Conservation (phyloP, 2,113 vertebrate species). For the Neofelis nebulosa region DNA sequence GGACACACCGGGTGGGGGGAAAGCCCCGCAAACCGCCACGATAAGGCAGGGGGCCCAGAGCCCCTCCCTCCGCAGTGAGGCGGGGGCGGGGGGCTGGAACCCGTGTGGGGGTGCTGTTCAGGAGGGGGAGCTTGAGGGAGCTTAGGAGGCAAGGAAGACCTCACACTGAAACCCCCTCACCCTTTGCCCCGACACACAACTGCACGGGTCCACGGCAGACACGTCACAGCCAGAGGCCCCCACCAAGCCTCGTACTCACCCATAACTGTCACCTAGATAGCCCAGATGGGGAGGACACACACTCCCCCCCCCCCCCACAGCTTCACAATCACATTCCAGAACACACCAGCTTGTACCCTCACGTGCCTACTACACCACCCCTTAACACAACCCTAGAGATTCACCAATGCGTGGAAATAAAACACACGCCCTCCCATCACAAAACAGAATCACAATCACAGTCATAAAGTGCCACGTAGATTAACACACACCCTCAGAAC, state of each 20-base stretch:
- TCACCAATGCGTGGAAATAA: background rate
- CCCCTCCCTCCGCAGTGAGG: background rate
- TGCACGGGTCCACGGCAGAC: background rate
- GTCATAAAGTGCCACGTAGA: background rate
- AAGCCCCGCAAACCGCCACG: background rate
- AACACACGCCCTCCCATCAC: background rate
- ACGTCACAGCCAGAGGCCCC: background rate
- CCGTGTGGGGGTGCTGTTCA: background rate
- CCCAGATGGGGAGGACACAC: background rate
- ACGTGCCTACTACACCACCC: background rate
- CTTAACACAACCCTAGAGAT: background rate
- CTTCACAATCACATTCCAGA: background rate
- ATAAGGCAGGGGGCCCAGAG: background rate
- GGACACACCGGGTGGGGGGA: background rate
- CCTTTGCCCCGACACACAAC: background rate
- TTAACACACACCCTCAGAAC: background rate
- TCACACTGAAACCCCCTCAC: background rate
- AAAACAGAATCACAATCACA: background rate
- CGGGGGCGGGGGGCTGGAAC: background rate
- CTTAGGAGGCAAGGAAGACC: background rate
- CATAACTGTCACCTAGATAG: background rate
- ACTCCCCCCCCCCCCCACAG: background rate
- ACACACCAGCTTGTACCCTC: background rate
- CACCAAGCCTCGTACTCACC: background rate
- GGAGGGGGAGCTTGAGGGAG: background rate